Base-by-base conservation (phyloP, 1,140 invertebrate species). In the Rhagoletis pomonella region DNA sequence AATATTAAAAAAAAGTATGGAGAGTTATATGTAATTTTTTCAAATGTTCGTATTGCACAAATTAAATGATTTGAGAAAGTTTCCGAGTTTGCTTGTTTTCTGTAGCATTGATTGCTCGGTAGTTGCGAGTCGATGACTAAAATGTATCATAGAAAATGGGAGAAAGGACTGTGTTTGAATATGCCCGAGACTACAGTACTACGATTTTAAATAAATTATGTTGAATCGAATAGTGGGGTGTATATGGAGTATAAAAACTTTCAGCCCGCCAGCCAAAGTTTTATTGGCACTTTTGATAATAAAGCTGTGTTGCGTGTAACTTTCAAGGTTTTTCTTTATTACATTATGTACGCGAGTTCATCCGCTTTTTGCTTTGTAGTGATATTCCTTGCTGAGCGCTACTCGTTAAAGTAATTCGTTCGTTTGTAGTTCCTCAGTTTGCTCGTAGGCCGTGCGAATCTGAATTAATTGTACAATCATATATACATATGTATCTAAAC, bases 301-400 rank as follows among this genome's bases (percentile, higher is more conserved):
- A 29, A 59, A 29, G 39, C 50, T 50, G 55, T 59, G 77, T 84
- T 50, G 77, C 77, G 77, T 50, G 47, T 84, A 84, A 84, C 77
- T 44, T 84, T 84, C 77, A 84, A 84, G 55, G 77, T 50, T 84
- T 84, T 84, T 84, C 55, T 55, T 59, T 84, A 19, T 55, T 10
- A 50, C 17, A 17, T 84, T 59, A n/a, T 84, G 47, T n/a, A 44
- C 19, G 17, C 12, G 19, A n/a, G 17, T 59, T 84, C 50, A 50
- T 55, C 77, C 44, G 44, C 55, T 19, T 29, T 55, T 55, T 84
- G 55, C 19, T 50, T 55, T 44, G 10, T 55, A 84, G n/a, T 84
- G n/a, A 55, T 59, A 10, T 84, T 12, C 77, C 42, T 67, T 39
- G 19, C 29, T 42, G 19, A 67, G 9, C 64, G 29, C 5, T 42